Conservation (phyloP, 1,140 invertebrate species). For the Drosophila aff. region DNA sequence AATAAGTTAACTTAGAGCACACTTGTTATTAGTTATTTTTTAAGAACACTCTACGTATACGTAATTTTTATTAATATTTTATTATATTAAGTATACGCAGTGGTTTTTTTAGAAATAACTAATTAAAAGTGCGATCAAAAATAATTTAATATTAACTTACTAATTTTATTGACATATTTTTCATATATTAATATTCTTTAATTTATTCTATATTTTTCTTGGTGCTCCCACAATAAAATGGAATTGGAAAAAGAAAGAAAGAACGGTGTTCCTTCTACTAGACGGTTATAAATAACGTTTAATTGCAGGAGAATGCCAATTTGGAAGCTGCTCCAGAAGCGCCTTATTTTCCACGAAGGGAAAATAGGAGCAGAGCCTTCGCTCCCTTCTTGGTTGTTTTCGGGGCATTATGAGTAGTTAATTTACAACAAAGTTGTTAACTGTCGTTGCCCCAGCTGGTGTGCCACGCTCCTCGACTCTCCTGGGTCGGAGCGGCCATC, state of each 20-base stretch:
- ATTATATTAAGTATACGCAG: neutral
- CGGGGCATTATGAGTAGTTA: slow-evolving; percentile 79
- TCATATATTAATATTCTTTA: too few relatives aligned
- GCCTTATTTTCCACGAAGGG: slow-evolving; percentile 9
- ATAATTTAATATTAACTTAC: neutral
- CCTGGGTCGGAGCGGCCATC: slow-evolving; percentile 36
- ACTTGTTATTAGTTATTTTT: too few relatives aligned
- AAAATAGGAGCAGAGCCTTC: neutral
- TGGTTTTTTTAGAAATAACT: neutral
- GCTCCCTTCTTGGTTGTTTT: slow-evolving; percentile 29
- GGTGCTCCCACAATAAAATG: neutral
- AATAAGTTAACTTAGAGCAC: too few relatives aligned
- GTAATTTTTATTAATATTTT: neutral
- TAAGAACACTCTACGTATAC: neutral
- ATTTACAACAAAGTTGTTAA: slow-evolving; percentile 83
- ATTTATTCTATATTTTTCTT: neutral
- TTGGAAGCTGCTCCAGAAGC: slow-evolving; percentile 31
- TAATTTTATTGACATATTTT: neutral
- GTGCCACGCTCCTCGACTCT: slow-evolving; percentile 19
- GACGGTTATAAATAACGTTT: slow-evolving; percentile 79
- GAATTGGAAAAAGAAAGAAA: slow-evolving; percentile 1
- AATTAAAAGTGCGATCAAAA: too few relatives aligned
- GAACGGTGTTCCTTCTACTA: slow-evolving; percentile 18
- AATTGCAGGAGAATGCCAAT: slow-evolving; percentile 79
- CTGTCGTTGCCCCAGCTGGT: slow-evolving; percentile 54